Conservation (phyloP, 2,113 vertebrate species). For the Plectropomus leopardus region DNA sequence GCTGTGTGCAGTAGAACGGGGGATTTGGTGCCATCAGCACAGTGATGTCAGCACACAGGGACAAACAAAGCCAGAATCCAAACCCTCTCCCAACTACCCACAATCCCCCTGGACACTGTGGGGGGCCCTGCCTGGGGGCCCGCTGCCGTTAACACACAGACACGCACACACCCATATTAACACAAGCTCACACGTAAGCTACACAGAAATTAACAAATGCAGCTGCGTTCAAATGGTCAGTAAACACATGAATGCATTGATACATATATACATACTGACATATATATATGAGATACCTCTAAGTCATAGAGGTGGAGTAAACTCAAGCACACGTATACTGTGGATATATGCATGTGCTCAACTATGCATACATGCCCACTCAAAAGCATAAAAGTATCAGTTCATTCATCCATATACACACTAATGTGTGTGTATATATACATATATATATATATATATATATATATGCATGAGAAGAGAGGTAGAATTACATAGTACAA, state of each 20-base stretch:
- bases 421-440: no score
- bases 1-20: constrained; percentile 88
- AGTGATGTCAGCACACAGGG: constrained; percentile 88
- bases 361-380: neutral
- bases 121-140: constrained; percentile 66
- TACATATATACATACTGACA: neutral
- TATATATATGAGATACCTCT: no score
- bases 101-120: constrained; percentile 78
- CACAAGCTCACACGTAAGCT: constrained; percentile 10
- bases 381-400: neutral
- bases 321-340: neutral
- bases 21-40: constrained; percentile 92
- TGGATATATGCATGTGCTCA: neutral
- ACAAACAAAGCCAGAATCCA: constrained; percentile 87
- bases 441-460: no score
- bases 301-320: neutral
- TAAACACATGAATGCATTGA: constrained; percentile 19
- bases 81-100: constrained; percentile 74
- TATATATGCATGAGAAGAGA: no score
- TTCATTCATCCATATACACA: neutral
- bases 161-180: constrained; percentile 18
- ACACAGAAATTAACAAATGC: constrained; percentile 25
- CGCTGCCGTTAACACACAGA: constrained; percentile 25
- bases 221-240: neutral
- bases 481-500: no score